These are phyloP conservation scores for Cryptomyrus ogoouensis DNA, from an alignment of 2,113 vertebrate genomes.

Conservation along the genomic window DNA sequence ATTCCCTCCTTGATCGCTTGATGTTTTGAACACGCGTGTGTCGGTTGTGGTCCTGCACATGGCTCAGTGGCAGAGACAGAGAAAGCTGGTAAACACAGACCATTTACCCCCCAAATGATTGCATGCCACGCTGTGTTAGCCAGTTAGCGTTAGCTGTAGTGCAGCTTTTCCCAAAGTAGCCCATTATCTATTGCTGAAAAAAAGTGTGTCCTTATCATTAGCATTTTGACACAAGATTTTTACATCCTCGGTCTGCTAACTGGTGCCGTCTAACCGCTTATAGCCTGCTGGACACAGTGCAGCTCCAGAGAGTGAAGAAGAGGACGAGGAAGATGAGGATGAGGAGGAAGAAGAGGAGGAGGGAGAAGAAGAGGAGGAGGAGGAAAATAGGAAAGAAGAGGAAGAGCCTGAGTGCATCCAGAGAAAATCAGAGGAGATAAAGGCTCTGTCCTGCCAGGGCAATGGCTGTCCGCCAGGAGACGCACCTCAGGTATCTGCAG, in stretches of 20 bases:
- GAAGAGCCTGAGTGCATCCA: not conserved
- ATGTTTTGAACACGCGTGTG: not conserved
- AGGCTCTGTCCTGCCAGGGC: not conserved
- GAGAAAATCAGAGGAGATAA: not conserved
- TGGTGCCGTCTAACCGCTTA: not conserved
- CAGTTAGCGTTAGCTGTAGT: not conserved
- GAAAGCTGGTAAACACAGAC: not conserved
- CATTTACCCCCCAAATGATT: not conserved
- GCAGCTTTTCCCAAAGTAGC: not conserved
- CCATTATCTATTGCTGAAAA: not conserved
- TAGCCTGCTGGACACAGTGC: not conserved
- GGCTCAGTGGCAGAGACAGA: not conserved
- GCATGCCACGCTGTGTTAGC: too few relatives aligned
- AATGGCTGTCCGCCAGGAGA: not conserved
- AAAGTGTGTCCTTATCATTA: not conserved
- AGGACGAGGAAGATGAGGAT: not conserved
- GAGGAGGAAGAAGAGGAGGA: not conserved
- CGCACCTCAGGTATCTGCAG: not conserved
- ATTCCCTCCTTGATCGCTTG: not conserved
- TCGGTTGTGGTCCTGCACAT: not conserved
- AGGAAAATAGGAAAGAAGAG: not conserved
- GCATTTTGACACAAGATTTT: not conserved
- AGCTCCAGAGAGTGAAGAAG: conserved; percentile 5
- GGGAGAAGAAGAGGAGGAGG: not conserved
- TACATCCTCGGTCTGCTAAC: not conserved